Evolutionary conservation across 1,140 invertebrate species (phyloP).

Genomic region (Limonius californicus): DNA sequence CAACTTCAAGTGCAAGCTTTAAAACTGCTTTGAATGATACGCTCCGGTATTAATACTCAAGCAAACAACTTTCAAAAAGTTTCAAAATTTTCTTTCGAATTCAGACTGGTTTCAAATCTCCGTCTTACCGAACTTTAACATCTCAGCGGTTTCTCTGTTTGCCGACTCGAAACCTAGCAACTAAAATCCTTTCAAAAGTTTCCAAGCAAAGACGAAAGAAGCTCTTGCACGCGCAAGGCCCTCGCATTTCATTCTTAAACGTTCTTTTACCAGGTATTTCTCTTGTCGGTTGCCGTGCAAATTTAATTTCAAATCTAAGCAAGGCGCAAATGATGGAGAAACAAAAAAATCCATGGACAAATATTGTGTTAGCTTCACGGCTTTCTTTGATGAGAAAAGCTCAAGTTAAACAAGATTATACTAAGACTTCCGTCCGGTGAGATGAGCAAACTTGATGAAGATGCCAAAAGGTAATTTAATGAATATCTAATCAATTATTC

Average conservation of each 20-base stretch:
- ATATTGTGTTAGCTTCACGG: neutral
- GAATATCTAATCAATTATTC: conserved; percentile 11
- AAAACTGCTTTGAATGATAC: no score
- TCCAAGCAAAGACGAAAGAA: no score
- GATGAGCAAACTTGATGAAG: neutral
- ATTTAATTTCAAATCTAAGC: neutral
- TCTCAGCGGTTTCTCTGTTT: no score
- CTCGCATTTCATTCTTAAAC: neutral
- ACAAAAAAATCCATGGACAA: neutral
- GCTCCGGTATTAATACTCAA: no score
- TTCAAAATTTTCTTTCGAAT: no score
- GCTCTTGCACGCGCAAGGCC: no score
- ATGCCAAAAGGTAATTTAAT: conserved; percentile 7
- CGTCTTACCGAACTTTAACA: neutral
- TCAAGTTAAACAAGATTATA: neutral
- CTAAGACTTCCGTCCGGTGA: neutral
- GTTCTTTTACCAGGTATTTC: no score
- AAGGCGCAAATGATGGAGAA: neutral
- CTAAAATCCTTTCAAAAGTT: no score
- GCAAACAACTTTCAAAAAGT: no score
- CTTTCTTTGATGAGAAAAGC: neutral
- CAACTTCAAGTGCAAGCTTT: no score
- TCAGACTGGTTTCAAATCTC: no score
- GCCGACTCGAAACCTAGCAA: no score
- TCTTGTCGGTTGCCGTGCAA: neutral